Percentiles rank a stretch among this genome's conserved stretches.
Evolutionary conservation across 2,113 vertebrate species (phyloP).

Genomic region (Osmerus mordax): DNA sequence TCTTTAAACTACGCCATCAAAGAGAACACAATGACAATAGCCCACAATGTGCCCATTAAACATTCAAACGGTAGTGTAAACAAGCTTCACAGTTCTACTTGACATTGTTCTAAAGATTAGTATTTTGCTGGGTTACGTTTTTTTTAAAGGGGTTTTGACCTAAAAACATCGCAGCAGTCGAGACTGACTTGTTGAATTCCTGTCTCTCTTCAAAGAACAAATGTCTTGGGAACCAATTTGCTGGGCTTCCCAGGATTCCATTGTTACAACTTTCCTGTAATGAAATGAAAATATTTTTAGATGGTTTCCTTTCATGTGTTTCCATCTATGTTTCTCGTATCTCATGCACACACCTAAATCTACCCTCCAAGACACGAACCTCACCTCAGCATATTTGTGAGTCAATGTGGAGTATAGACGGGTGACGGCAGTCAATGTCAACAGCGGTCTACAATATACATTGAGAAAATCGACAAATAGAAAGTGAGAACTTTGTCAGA

Average conservation of each 20-base stretch:
- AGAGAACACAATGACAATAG: slow-evolving; percentile 38
- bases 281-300: slow-evolving; percentile 58
- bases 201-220: slow-evolving; percentile 60
- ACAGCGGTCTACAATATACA: too few relatives aligned
- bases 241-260: slow-evolving; percentile 40
- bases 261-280: slow-evolving; percentile 55
- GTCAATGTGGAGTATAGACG: background rate
- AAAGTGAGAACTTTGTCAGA: too few relatives aligned
- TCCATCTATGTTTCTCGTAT: slow-evolving; percentile 19
- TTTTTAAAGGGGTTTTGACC: slow-evolving; percentile 37
- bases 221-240: slow-evolving; percentile 68
- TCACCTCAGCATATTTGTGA: background rate
- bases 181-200: slow-evolving; percentile 58
- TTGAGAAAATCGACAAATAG: too few relatives aligned
- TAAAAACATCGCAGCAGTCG: slow-evolving; percentile 52
- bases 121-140: slow-evolving; percentile 44
- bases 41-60: slow-evolving; percentile 41
- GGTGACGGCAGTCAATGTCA: background rate
- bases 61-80: slow-evolving; percentile 52
- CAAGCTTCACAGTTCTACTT: slow-evolving; percentile 37
- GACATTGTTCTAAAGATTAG: slow-evolving; percentile 40
- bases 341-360: slow-evolving; percentile 10
- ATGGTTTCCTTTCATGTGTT: slow-evolving; percentile 37
- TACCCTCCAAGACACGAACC: background rate
- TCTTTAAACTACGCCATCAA: slow-evolving; percentile 32